Evolutionary conservation across 1,140 invertebrate species (phyloP).

Genomic region (Adoxophyes honmai): DNA sequence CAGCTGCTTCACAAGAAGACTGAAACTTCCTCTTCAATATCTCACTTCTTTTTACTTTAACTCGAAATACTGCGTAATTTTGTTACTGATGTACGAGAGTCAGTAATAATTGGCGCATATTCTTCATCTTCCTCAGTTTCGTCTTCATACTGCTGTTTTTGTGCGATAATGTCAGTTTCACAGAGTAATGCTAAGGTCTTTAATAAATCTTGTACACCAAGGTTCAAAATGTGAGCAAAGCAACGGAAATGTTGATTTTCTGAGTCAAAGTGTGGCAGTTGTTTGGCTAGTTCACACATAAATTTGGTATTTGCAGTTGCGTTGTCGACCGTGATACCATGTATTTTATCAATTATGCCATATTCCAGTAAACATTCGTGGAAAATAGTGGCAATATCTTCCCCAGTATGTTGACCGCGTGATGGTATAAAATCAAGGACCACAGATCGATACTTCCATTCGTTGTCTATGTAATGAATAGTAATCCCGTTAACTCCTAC

Average conservation of each 20-base stretch:
- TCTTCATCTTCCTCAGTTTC: slow-evolving; percentile 31
- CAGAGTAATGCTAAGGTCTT: slow-evolving; percentile 22
- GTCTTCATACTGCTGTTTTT: slow-evolving; percentile 27
- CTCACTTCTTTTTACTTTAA: slow-evolving; percentile 43
- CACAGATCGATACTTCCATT: slow-evolving; percentile 42
- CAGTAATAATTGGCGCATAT: slow-evolving; percentile 29
- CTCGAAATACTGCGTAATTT: slow-evolving; percentile 36
- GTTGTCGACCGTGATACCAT: slow-evolving; percentile 27
- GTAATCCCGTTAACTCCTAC: slow-evolving; percentile 42
- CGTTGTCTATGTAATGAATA: slow-evolving; percentile 46
- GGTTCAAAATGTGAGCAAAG: slow-evolving; percentile 33
- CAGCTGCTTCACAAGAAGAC: slow-evolving; percentile 38
- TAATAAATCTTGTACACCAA: slow-evolving; percentile 34
- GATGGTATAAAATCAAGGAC: slow-evolving; percentile 51
- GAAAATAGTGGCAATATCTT: slow-evolving; percentile 49
- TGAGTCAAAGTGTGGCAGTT: slow-evolving; percentile 29
- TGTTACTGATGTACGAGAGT: slow-evolving; percentile 35
- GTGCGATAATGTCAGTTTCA: slow-evolving; percentile 18
- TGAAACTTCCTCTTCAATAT: slow-evolving; percentile 39
- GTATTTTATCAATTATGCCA: slow-evolving; percentile 39
- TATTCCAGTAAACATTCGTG: slow-evolving; percentile 35
- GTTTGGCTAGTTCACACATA: slow-evolving; percentile 21
- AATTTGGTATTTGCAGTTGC: slow-evolving; percentile 2
- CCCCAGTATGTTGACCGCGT: slow-evolving; percentile 40
- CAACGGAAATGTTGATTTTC: slow-evolving; percentile 34